Base-by-base conservation (phyloP, 2,888 invertebrate genomes). In the Empis stercorea region DNA sequence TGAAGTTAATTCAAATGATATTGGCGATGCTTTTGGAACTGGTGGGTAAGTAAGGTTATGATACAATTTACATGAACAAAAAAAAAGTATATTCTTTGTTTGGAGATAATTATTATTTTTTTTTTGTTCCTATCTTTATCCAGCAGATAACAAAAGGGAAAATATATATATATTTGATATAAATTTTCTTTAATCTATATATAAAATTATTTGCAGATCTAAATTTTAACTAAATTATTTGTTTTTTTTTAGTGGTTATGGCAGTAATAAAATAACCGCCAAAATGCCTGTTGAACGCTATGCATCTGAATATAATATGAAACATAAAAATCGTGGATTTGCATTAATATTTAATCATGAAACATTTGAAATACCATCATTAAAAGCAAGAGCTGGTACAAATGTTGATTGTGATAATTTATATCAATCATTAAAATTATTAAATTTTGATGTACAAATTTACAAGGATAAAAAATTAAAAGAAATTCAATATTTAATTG, bases 321-420 rank as follows among this genome's bases (percentile, higher is more conserved):
- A 79, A 58, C 87, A 92, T 64, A 74, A 77, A 54, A 74, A 78
- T 51, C 78, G 93, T 48, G 94, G 95, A 4, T 68, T 80, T 54
- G 93, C 93, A 4, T 65, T 92, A 14, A 87, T 95, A 59, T 89
- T 95, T 61, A 95, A 94, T 65, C 93, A 95, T 63, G 87, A 87
- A 68, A 71, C 75, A 59, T 95, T 94, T 61, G 79, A 80, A 53
- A 76, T 82, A 49, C 76, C 76, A 50, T 79, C 79, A 58, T 66
- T 87, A 48, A 84, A 82, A 63, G 64, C 76, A 11, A 78, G 91
- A 48, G 76, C 79, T 54, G 95, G 94, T 2, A 94, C 93, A 2
- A 85, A 88, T 61, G 81, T 83, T 40, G 95, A 95, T 66, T 80
- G 86, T 56, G 80, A 82, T 51, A 83, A 84, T 60, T 71, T 93